Base-by-base conservation (phyloP, 2,113 vertebrate species). In the Orthonyx spaldingii region DNA sequence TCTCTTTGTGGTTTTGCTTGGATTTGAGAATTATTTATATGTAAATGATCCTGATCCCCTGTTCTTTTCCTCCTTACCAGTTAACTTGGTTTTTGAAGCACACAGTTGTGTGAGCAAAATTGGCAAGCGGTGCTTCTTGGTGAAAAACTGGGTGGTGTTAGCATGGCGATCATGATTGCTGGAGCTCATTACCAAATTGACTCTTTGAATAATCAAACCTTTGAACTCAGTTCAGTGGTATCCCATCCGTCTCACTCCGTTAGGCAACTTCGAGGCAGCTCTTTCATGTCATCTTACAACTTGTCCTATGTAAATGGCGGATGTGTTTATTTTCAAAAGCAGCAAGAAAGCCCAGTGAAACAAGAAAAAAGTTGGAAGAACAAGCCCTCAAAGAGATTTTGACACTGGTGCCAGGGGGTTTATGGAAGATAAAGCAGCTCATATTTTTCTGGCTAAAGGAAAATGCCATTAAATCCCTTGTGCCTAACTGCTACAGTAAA, bases 21-120 rank as follows among this genome's bases (percentile, higher is more conserved):
- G 90, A 90, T 89, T 63, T 93, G 79, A 81, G 77, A 96, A 65
- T 91, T 42, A 95, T 94, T 95, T 96, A 50, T 57, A 95, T 94
- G 81, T 84, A 95, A 94, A 96, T 97, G 57, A 82, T 90, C 46
- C 72, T 68, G 57, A 87, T 95, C 55, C 49, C 61, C 55, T 37
- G n/a, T 94, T 87, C 76, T 89, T 91, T 86, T 28, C n/a, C 71
- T 74, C 77, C 77, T 82, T 70, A 72, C 69, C 82, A 87, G 81
- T 96, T 94, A 94, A 82, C 39, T 79, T 79, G 17, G 18, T 83
- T 92, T 94, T 89, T 85, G 74, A 95, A 91, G 70, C 52, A 42
- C 53, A 16, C 13, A 14, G 86, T 70, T 80, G 27, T 68, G 75
- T 70, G 89, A 90, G 69, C 79, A 63, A 89, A 95, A 88, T 42